These are phyloP conservation scores for Lithobates sylvaticus DNA, from an alignment of 2,797 vertebrate genomes.

Conservation along the genomic window DNA sequence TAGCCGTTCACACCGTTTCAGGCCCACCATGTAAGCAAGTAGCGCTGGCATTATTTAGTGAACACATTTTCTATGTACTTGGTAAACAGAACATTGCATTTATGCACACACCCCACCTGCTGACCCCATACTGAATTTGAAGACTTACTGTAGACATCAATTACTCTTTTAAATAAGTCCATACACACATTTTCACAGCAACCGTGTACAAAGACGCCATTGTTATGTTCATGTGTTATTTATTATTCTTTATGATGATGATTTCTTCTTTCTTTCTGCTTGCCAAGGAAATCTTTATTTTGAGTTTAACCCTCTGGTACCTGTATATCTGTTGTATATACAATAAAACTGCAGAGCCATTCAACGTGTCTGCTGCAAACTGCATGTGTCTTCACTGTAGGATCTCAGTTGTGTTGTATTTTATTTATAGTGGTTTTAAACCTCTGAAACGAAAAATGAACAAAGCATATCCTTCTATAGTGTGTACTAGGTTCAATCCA, in stretches of 20 bases:
- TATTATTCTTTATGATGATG: neutral
- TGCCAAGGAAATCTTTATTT: constrained; percentile 5
- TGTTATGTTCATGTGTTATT: neutral
- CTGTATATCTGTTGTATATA: constrained; percentile 9
- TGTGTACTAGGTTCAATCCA: too few relatives aligned
- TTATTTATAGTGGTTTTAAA: too few relatives aligned
- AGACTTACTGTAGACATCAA: too few relatives aligned
- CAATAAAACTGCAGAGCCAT: neutral
- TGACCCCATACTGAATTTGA: neutral
- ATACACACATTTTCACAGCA: neutral
- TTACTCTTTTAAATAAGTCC: neutral
- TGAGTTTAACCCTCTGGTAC: neutral
- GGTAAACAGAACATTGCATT: too few relatives aligned
- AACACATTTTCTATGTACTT: too few relatives aligned
- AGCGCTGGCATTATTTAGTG: too few relatives aligned
- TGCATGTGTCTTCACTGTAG: neutral
- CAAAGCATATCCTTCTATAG: too few relatives aligned
- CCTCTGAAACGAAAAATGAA: too few relatives aligned
- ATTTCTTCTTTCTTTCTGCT: neutral
- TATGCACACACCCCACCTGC: too few relatives aligned
- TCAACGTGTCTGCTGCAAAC: neutral
- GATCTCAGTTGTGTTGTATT: neutral
- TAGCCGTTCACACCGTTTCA: too few relatives aligned
- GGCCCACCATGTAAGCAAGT: too few relatives aligned
- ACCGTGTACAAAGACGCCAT: neutral